Evolutionary conservation across 1,140 invertebrate species (phyloP), one percentile per base, ranked within the genome.

Genomic region (Cydia fagiglandana): DNA sequence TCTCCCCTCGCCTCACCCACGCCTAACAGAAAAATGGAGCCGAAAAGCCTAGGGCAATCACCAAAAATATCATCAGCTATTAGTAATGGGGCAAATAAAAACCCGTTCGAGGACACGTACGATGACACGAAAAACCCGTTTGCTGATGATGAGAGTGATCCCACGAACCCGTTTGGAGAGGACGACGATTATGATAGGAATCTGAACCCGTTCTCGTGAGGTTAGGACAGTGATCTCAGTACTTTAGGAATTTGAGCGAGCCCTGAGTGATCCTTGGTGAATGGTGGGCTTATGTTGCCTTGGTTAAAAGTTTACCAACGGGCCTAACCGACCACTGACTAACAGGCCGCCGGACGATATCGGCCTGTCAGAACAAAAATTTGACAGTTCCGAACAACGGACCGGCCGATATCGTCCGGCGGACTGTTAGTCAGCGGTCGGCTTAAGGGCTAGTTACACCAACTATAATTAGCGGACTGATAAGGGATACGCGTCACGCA

Each of bases 181-280:
- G 93, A 94, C 74, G 91, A 93, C 41, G 93, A 94, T 75, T 95
- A 95, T 84, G 94, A 95, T 82, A 95, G 95, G 81, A 96, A 95
- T 84, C 84, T 95, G 17, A 96, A 96, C 88, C 95, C 95, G 15
- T 96, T 96, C 83, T 87, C 88, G 56, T 92, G 85, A 88, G 24
- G 68, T 73, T 73, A 20, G 50, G 56, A 45, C 56, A 9, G 47
- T 17, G 70, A 50, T 53, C 73, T 74, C 53, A 28, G 53, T 74
- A 61, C 56, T 61, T 61, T 24, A 61, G 56, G 45, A 47, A 13
- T 2, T 47, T 15, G 45, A 47, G 4, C 45, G 2, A 2, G 45
- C 45, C 13, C 45, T 41, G 38, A 10, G 38, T 1, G 34, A 6
- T 10, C 38, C 7, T 47, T 47, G 45, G 45, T 47, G 45, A 47